Percentiles rank a stretch among this genome's conserved stretches.
These are phyloP conservation scores for Xiphorhynchus erythropygius DNA, from an alignment of 2,797 vertebrate species.

Conservation along the genomic window DNA sequence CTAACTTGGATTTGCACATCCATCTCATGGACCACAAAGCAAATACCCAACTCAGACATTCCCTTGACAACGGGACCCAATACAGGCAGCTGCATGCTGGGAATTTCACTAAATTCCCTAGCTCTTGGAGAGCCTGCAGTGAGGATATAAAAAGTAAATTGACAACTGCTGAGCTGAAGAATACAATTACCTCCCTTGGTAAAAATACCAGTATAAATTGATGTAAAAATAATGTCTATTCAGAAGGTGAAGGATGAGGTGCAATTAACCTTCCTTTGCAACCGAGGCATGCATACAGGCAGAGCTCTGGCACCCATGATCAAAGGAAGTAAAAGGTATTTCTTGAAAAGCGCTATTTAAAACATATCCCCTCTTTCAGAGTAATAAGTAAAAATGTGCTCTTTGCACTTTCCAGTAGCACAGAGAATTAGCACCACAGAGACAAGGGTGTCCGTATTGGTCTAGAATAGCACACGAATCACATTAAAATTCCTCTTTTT, in stretches of 20 bases:
- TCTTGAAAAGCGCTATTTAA: background rate
- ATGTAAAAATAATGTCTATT: background rate
- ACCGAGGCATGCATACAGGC: rapidly evolving
- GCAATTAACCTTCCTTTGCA: background rate
- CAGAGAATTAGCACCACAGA: background rate
- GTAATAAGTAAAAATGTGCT: background rate
- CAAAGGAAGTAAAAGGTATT: background rate
- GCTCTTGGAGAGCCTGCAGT: background rate
- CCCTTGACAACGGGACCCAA: no score
- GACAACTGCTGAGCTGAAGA: background rate
- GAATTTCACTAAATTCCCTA: background rate
- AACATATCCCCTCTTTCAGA: background rate
- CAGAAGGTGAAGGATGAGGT: background rate
- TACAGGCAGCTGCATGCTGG: rapidly evolving
- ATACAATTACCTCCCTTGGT: background rate
- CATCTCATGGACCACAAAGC: background rate
- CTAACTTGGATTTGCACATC: rapidly evolving
- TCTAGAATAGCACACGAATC: background rate
- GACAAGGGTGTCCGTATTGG: background rate
- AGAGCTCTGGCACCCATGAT: background rate
- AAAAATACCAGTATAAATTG: background rate
- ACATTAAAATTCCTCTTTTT: background rate
- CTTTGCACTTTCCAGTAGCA: background rate
- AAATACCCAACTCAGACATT: background rate
- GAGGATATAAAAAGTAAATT: background rate